Evolutionary conservation across 2,797 vertebrate genomes (phyloP).

Genomic region (Tragopan temminckii): DNA sequence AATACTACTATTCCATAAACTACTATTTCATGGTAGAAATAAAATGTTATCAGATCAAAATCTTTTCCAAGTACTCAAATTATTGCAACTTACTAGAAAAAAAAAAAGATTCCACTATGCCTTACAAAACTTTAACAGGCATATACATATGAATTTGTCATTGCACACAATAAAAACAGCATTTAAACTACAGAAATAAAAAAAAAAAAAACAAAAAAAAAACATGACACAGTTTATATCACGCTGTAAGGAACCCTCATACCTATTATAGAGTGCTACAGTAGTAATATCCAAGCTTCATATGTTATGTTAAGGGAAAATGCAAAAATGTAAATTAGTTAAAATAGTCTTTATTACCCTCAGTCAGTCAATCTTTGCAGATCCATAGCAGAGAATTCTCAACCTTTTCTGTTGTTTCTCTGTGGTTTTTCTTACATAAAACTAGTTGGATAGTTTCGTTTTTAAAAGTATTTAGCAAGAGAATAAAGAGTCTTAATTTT

Average conservation of each 20-base stretch:
- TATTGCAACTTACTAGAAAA: not conserved
- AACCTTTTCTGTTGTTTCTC: not conserved
- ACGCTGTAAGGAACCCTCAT: conserved; percentile 58
- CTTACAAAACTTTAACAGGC: conserved; percentile 4
- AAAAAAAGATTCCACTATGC: not conserved
- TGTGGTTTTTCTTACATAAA: not conserved
- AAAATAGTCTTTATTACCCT: conserved; percentile 38
- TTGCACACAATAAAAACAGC: conserved; percentile 35
- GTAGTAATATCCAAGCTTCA: conserved; percentile 43
- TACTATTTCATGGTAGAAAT: not conserved
- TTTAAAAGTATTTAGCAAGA: not conserved
- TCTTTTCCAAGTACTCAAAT: not conserved
- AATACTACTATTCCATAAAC: not conserved
- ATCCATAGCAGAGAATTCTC: not conserved
- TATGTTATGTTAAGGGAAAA: conserved; percentile 48
- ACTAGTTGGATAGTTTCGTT: not conserved
- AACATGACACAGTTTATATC: conserved; percentile 58
- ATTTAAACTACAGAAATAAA: conserved; percentile 58
- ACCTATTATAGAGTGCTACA: conserved; percentile 23
- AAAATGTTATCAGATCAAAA: not conserved
- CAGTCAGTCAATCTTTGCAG: conserved; percentile 14
- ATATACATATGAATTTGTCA: conserved; percentile 43
- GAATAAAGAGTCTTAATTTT: not conserved
- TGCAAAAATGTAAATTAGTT: conserved; percentile 62
- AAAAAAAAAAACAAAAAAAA: conserved; percentile 34